Conservation (phyloP, 2,888 invertebrate genomes). For the Drosophila subsilvestris region DNA sequence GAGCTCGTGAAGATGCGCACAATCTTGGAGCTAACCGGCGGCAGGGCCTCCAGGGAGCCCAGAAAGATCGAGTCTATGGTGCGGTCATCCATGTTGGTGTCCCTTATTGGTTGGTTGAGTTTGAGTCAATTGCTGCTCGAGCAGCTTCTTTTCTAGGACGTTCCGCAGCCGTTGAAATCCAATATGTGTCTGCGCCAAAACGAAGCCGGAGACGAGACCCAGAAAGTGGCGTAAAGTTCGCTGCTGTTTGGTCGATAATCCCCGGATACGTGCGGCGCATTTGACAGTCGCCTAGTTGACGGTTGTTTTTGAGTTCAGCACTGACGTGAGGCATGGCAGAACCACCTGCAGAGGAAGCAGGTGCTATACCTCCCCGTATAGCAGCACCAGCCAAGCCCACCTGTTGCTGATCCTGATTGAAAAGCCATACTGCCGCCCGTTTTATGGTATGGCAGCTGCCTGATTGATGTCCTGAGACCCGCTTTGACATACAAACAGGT, state of each 20-base stretch:
- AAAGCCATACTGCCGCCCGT: conserved; percentile 49
- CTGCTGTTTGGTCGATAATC: conserved; percentile 74
- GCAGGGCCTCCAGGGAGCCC: conserved; percentile 93
- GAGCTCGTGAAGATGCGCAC: conserved; percentile 99
- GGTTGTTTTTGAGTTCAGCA: conserved; percentile 73
- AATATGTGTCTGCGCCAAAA: conserved; percentile 55
- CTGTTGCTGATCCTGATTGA: conserved; percentile 62
- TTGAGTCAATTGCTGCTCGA: conserved; percentile 12
- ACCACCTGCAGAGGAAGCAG: conserved; percentile 1
- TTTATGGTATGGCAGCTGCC: conserved; percentile 43
- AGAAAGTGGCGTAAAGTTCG: conserved; percentile 71
- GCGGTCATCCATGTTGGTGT: conserved; percentile 92
- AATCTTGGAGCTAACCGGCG: conserved; percentile 98
- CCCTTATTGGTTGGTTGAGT: background rate
- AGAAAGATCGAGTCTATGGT: conserved; percentile 95
- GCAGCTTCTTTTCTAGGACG: conserved; percentile 44
- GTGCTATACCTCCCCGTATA: no score
- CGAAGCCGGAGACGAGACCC: conserved; percentile 49
- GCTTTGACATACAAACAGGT: conserved; percentile 67
- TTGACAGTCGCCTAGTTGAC: conserved; percentile 78
- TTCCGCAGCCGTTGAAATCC: conserved; percentile 59
- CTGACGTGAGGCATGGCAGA: conserved; percentile 47
- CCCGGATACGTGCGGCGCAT: conserved; percentile 65
- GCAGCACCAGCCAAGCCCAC: conserved; percentile 46
- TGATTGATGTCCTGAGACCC: conserved; percentile 57